Base-by-base conservation (phyloP, 2,113 vertebrate species). In the Alosa alosa region DNA sequence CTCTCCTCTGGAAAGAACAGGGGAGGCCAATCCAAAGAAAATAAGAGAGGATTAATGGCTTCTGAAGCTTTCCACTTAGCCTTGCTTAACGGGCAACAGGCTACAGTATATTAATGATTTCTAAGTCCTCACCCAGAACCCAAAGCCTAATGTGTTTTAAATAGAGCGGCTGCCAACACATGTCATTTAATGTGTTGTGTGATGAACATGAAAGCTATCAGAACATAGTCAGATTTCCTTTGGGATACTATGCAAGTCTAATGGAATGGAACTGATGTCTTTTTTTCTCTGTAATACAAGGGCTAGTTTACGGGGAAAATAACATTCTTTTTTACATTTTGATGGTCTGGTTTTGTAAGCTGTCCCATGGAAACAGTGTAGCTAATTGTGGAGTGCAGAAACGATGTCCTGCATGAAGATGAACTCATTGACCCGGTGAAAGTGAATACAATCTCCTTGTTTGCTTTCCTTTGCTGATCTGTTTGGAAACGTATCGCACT, bases 41-140 rank as follows among this genome's bases (percentile, higher is more conserved):
- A 88, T 86, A 89, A 91, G 91, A 45, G 22, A 31, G 68, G 81
- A 82, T 50, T 85, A 89, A 81, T 87, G 87, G 82, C 88, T 85
- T 88, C 84, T 87, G 85, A 87, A 87, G 81, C 60, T 85, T 85
- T 85, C 64, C 31, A 84, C 81, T 82, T 44, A 85, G 86, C 83
- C 83, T 86, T 18, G 85, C 39, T 90, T 90, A 72, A 84, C 85
- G 36, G 84, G 57, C 78, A 72, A 36, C 85, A 15, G 36, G 2
- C 31, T 78, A 31, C 31, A 31, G 31, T 31, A 45, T 81, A 83
- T 13, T 85, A 87, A 90, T 81, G 82, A 78, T 64, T 68, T 87
- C 68, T 84, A 84, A 92, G 89, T 86, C 84, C 84, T 88, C 57
- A 81, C 49, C 82, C 83, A 86, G 68, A 72, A 25, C 25, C 83